Evolutionary conservation across 2,797 vertebrate species (phyloP), one percentile per base, ranked within the genome.

Genomic region (Phrynocephalus guinanensis): DNA sequence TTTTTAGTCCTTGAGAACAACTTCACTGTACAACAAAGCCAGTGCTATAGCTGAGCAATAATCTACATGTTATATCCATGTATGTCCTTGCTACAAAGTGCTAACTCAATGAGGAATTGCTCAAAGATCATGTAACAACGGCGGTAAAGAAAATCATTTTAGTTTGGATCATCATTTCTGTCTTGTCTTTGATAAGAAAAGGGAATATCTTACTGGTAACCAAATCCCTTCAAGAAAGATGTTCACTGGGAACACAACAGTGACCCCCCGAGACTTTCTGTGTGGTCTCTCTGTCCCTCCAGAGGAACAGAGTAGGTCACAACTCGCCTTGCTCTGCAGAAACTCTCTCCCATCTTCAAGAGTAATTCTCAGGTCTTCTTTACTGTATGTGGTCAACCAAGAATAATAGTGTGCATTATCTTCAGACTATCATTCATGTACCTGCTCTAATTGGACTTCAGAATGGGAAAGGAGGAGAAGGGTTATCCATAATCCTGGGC

Each of bases 321-420:
- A 85, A 11, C 44, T 72, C 30, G n/a, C 48, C 71, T 52, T 52
- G 71, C 56, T 72, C 15, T 73, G 56, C 78, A 67, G 76, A 79
- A 68, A 80, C 68, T n/a, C 10, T 16, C 63, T 24, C 16, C 56
- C 10, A 48, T 66, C 71, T 76, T 85, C 77, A 75, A 76, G 44
- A 18, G 30, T 30, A 68, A 88, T 22, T 80, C 87, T 88, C 82
- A 52, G 60, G 72, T 79, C 26, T 60, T 83, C 22, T 26, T 88
- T 84, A n/a, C 48, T 82, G 56, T 83, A n/a, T 52, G 16, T 73
- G n/a, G 70, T 75, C 38, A 52, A 66, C 10, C 30, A 75, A 84
- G 56, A 67, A 75, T 77, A 73, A 56, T 33, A 67, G 60, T 83
- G 33, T 24, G 10, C 5, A 71, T 79, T 79, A 52, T 26, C 30